Base-by-base conservation (phyloP, 2,888 invertebrate genomes). In the Galerucella nymphaeae region DNA sequence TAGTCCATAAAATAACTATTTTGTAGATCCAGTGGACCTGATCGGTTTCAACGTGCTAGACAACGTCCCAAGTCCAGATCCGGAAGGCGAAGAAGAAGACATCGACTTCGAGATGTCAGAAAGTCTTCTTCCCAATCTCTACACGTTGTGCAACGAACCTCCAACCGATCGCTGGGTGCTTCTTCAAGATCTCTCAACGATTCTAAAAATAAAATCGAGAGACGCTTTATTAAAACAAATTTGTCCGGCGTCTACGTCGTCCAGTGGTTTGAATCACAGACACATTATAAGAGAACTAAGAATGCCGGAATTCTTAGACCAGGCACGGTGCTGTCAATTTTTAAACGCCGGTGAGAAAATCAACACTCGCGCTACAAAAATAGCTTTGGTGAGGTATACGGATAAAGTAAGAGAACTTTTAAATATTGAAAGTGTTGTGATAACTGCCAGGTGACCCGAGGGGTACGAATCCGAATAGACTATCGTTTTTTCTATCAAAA, bases 71-170 rank as follows among this genome's bases (percentile, higher is more conserved):
- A 88, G 89, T 1, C 79, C 85, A 0, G 90, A 90, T 48, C 88
- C 90, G 0, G 87, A 88, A 0, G 80, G 84, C 0, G 88, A 88
- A 63, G 83, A 86, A 3, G 89, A 90, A 75, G 90, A 92, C 81
- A 89, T 95, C 75, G 94, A 95, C 85, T 92, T 96, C 84, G 95
- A 96, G 86, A 91, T 93, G 84, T 93, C 94, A 77, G 94, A 95
- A 82, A 89, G 90, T 66, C 91, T 93, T 30, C 88, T 96, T 72
- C 95, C 96, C 13, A 94, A 94, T 67, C 89, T 96, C 79, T 96
- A 96, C 88, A 91, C 92, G 77, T 87, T 95, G 76, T 88, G 90
- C 75, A 90, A 90, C 64, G 90, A 91, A 81, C 84, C 89, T 0
- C 90, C 91, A 16, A 88, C 90, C 74, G 94, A 94, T 66, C 91